phyloP scores from a whole-genome alignment of 2,888 invertebrate genomes.

The Meta bourneti region DNA sequence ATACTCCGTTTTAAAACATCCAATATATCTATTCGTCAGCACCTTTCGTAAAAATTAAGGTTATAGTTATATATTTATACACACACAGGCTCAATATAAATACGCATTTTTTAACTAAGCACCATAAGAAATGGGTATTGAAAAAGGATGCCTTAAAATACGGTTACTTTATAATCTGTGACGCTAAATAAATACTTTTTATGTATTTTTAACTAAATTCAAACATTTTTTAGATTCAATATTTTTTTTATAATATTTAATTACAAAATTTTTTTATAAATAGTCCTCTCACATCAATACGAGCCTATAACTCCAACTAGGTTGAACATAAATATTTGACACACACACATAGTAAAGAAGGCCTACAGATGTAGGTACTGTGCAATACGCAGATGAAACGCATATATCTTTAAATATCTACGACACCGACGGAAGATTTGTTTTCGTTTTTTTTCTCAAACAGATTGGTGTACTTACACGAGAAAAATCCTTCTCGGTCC shows the following conservation, averaged over 20 bases:
- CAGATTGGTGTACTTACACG: constrained; percentile 11
- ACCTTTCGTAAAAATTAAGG: neutral
- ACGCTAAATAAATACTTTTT: neutral
- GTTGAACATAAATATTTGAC: neutral
- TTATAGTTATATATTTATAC: neutral
- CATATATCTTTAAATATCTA: constrained; percentile 2
- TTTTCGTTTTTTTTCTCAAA: neutral
- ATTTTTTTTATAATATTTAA: neutral
- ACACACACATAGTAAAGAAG: neutral
- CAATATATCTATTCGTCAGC: neutral
- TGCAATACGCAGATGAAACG: neutral
- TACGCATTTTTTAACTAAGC: neutral
- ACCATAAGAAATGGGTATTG: neutral
- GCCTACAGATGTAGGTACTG: constrained; percentile 58
- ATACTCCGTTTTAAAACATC: neutral
- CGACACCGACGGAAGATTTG: neutral
- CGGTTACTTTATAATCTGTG: neutral
- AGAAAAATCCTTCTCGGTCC: neutral
- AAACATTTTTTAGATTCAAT: neutral
- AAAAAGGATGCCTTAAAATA: neutral
- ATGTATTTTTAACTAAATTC: neutral
- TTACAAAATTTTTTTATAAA: neutral
- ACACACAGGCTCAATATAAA: neutral
- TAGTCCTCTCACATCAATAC: neutral
- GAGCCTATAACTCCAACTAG: neutral